A percentile compares a stretch with the other conserved stretches of the same genome.
Conservation (phyloP, 2,113 vertebrate species). For the Burhinus oedicnemus region DNA sequence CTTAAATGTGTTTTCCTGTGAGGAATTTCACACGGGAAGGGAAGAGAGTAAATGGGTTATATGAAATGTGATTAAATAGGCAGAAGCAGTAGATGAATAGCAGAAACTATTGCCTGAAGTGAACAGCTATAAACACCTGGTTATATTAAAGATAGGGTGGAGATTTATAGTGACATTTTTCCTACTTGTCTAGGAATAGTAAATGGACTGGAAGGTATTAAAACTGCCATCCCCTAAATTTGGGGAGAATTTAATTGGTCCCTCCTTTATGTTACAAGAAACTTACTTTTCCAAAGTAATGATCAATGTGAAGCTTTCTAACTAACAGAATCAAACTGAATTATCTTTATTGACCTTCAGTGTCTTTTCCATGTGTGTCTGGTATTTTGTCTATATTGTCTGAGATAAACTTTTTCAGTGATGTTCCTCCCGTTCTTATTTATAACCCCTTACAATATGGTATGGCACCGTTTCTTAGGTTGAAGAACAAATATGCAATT, state of each 20-base stretch:
- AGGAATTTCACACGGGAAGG: background rate
- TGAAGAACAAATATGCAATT: background rate
- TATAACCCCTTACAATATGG: background rate
- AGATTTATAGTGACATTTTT: constrained; percentile 28
- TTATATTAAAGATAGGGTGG: background rate
- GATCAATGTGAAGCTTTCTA: background rate
- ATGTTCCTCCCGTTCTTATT: background rate
- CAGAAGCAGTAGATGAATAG: background rate
- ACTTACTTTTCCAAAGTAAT: background rate
- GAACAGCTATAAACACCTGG: background rate
- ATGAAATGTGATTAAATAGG: background rate
- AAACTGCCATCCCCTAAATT: background rate
- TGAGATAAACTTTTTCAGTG: background rate
- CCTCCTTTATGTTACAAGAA: background rate
- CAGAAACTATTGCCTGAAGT: background rate
- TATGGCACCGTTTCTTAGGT: background rate
- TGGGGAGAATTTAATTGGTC: background rate
- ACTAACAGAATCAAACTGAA: background rate
- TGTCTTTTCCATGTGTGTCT: background rate
- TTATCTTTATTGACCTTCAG: background rate
- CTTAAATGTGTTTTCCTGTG: background rate
- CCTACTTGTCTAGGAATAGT: background rate
- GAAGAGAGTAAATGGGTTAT: background rate
- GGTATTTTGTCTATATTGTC: background rate
- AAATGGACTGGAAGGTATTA: background rate